These are phyloP conservation scores for Sapajus apella DNA, from an alignment of 2,113 vertebrate species.

Conservation along the genomic window DNA sequence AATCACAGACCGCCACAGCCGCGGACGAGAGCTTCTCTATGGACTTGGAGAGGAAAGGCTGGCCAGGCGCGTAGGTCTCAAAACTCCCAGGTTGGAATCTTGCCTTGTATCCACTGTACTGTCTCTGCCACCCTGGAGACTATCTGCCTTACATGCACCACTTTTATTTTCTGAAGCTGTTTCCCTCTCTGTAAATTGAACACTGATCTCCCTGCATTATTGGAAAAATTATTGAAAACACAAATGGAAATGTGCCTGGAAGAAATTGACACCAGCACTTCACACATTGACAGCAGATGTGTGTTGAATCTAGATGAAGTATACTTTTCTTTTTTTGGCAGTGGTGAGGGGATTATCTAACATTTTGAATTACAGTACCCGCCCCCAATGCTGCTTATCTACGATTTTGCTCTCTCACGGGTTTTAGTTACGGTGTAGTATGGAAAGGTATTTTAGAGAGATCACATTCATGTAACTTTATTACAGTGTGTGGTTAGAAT, in stretches of 20 bases:
- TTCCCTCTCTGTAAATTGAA: neutral
- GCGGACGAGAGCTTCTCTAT: neutral
- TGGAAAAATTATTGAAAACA: neutral
- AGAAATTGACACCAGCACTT: neutral
- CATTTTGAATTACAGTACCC: neutral
- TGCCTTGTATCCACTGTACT: neutral
- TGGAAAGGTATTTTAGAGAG: neutral
- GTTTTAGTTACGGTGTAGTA: neutral
- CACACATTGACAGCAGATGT: neutral
- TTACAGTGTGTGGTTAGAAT: neutral
- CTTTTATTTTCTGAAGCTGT: neutral
- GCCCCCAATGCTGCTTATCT: neutral
- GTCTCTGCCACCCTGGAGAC: neutral
- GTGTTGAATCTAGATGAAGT: neutral
- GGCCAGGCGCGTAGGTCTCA: fast-evolving
- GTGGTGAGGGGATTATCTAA: neutral
- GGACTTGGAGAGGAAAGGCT: neutral
- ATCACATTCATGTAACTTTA: neutral
- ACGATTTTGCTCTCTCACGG: neutral
- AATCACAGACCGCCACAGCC: neutral
- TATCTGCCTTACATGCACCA: neutral
- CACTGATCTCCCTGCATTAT: neutral
- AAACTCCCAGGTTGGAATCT: neutral
- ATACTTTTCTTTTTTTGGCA: neutral
- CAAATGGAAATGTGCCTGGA: neutral